Conservation (phyloP, 2,113 vertebrate species). For the Misgurnus mizolepis region DNA sequence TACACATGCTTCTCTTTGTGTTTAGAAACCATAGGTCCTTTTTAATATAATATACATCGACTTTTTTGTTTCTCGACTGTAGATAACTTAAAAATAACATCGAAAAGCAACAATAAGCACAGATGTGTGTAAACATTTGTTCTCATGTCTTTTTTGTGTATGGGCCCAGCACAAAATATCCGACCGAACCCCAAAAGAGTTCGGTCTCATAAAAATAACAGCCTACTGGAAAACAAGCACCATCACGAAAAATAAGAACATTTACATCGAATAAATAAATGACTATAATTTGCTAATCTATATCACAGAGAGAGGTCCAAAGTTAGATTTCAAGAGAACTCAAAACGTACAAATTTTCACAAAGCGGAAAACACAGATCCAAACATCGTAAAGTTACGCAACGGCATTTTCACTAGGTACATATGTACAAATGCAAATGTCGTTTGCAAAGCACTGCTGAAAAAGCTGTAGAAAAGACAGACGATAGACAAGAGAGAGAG, state of each 20-base stretch:
- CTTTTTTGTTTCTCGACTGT: no score
- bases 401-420: conserved; percentile 64
- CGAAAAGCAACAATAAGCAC: not conserved
- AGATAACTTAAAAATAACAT: no score
- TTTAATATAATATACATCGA: no score
- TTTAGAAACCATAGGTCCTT: no score
- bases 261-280: conserved; percentile 42
- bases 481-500: conserved; percentile 45
- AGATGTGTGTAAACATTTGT: conserved; percentile 17
- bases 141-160: conserved; percentile 14
- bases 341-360: conserved; percentile 24
- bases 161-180: conserved; percentile 23
- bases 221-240: conserved; percentile 49
- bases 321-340: conserved; percentile 34
- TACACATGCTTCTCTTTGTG: no score
- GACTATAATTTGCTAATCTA: conserved; percentile 42
- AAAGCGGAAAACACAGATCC: conserved; percentile 41
- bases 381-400: not conserved
- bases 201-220: conserved; percentile 3
- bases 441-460: conserved; percentile 75
- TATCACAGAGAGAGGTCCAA: conserved; percentile 54
- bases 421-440: conserved; percentile 74
- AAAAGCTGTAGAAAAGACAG: conserved; percentile 73
- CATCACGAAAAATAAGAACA: conserved; percentile 40
- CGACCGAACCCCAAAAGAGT: conserved; percentile 19